Evolutionary conservation across 2,888 invertebrate genomes (phyloP).

Genomic region (Spodoptera exigua): DNA sequence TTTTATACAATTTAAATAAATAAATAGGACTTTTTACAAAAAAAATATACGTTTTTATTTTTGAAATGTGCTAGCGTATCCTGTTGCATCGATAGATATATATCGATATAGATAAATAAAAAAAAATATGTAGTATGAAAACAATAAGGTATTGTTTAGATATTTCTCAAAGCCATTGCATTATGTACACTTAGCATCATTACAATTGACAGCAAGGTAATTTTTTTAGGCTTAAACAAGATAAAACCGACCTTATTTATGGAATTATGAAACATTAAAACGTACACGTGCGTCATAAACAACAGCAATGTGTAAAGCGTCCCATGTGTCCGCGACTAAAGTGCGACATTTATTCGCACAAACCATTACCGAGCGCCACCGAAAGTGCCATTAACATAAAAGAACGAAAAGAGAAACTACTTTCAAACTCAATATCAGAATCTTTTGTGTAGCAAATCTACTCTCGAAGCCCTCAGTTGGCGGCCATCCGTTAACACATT

Average conservation of each 20-base stretch:
- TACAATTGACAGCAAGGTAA: neutral
- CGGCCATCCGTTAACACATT: constrained; percentile 89
- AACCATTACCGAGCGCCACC: constrained; percentile 81
- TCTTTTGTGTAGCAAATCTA: constrained; percentile 88
- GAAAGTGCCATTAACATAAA: constrained; percentile 87
- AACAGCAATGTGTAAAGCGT: constrained; percentile 66
- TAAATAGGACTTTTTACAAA: too few species aligned
- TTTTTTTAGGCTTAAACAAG: constrained; percentile 31
- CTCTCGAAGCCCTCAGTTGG: constrained; percentile 79
- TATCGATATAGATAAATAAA: too few species aligned
- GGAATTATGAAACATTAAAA: constrained; percentile 64
- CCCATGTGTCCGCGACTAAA: constrained; percentile 72
- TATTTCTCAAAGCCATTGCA: too few species aligned
- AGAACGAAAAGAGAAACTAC: constrained; percentile 85
- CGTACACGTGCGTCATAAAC: constrained; percentile 65
- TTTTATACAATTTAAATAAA: too few species aligned
- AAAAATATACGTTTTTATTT: too few species aligned
- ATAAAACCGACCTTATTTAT: constrained; percentile 58
- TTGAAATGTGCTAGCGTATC: too few species aligned
- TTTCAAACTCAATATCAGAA: constrained; percentile 88
- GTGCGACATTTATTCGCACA: constrained; percentile 82
- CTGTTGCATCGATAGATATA: too few species aligned
- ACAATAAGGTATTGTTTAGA: too few species aligned
- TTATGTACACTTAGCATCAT: too few species aligned
- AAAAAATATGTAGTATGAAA: too few species aligned